Base-by-base conservation (phyloP, 2,888 invertebrate species). In the Petrolisthes cinctipes region DNA sequence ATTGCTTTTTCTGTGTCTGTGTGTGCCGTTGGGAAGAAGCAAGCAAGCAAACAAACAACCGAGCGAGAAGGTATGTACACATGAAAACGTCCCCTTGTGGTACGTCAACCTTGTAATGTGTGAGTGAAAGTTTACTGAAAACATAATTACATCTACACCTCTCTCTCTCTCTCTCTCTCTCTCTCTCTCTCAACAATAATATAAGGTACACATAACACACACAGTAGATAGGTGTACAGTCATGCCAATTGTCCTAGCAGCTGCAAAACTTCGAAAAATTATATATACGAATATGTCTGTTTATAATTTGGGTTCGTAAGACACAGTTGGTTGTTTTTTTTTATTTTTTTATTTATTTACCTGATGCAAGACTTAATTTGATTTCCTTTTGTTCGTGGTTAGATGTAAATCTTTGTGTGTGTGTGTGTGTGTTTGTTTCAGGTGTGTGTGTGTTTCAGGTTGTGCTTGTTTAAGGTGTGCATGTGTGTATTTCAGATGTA, bases 391-490 rank as follows among this genome's bases (percentile, higher is more conserved):
- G 4, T 37, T 17, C 51, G 7, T 51, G 51, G 20, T 7, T 78
- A 14, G 6, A 7, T 78, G 78, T 78, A 51, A 37, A 51, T 78
- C 37, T 76, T 23, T 78, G 78, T 78, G 78, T 51, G 78, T 78
- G 54, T 56, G 14, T 79, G 79, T 20, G 56, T 56, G 73, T 20
- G 17, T 71, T 0, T 71, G 71, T 71, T 6, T 71, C 23, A 17
- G 71, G n/a, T n/a, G 17, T 71, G 71, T 71, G 17, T 71, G 17
- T 71, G 71, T 71, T 6, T 71, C 23, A 17, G 71, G n/a, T n/a
- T 17, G 71, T 71, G 71, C 2, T 71, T 0, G 0, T 37, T 37
- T 1, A 23, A 6, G 4, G 71, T 71, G 71, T 71, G 9, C 5
- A 5, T 68, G 9, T 71, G 71, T 71, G 71, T 71, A 6, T 14